Percentiles rank a stretch among this genome's conserved stretches.
Conservation (phyloP, 2,113 vertebrate species). For the Cynopterus brachyotis region DNA sequence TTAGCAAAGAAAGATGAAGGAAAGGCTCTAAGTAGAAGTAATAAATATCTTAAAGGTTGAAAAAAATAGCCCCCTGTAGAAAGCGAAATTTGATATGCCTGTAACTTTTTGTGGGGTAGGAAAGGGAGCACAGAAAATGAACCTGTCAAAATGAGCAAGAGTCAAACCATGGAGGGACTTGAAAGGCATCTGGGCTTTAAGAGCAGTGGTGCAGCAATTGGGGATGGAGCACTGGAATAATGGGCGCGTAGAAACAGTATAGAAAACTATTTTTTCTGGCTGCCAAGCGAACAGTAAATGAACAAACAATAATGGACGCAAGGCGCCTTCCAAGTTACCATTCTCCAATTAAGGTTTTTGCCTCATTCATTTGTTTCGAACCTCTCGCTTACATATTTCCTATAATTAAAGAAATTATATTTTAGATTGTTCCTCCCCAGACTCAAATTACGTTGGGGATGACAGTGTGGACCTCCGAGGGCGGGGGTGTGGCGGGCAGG, state of each 20-base stretch:
- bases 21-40: background rate
- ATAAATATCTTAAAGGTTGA: background rate
- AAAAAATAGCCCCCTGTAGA: background rate
- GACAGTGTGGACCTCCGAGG: no score
- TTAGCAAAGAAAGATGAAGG: background rate
- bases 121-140: background rate
- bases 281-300: background rate
- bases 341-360: background rate
- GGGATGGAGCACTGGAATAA: background rate
- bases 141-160: background rate
- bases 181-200: background rate
- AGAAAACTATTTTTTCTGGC: background rate
- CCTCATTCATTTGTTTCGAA: background rate
- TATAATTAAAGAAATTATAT: background rate
- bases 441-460: background rate
- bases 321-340: background rate
- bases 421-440: no score
- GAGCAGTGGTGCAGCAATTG: background rate
- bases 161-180: no score
- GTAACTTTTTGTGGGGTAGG: background rate
- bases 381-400: background rate
- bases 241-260: no score
- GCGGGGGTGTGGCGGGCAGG: no score
- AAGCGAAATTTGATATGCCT: background rate
- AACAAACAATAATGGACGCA: background rate